Percentiles rank a stretch among this genome's conserved stretches.
phyloP scores from a whole-genome alignment of 2,888 invertebrate genomes.

The Eulithis testata region DNA sequence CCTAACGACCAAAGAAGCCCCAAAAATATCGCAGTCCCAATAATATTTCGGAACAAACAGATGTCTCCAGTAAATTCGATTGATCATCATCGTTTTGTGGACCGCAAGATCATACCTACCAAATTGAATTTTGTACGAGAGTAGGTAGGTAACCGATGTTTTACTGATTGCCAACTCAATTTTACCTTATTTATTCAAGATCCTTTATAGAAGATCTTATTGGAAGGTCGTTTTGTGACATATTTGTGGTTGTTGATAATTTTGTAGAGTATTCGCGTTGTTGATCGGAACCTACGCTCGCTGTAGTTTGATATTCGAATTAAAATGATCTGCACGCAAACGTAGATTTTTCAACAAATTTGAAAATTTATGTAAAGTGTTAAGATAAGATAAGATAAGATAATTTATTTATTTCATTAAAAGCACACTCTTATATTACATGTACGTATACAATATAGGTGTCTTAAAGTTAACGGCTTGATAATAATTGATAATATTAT shows the following conservation, averaged over 20 bases:
- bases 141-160: conserved; percentile 20
- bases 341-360: too few species aligned
- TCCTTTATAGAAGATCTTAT: conserved; percentile 1
- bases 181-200: conserved; percentile 15
- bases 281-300: background rate
- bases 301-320: too few species aligned
- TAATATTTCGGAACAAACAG: conserved; percentile 7
- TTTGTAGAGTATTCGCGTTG: background rate
- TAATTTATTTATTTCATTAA: too few species aligned
- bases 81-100: conserved; percentile 23
- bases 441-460: too few species aligned
- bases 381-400: too few species aligned
- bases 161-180: conserved; percentile 20
- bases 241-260: background rate
- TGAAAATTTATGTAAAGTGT: too few species aligned
- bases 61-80: conserved; percentile 20
- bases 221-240: background rate
- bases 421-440: too few species aligned
- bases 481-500: too few species aligned
- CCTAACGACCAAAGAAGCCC: background rate
- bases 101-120: conserved; percentile 4
- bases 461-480: too few species aligned
- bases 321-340: too few species aligned
- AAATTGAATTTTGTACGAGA: conserved; percentile 25
- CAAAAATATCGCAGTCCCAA: conserved; percentile 3